Percentiles rank a stretch among this genome's conserved stretches.
Conservation (phyloP, 35 echinoderm and acorn worm genomes). For the Ophioderma brevispina region DNA sequence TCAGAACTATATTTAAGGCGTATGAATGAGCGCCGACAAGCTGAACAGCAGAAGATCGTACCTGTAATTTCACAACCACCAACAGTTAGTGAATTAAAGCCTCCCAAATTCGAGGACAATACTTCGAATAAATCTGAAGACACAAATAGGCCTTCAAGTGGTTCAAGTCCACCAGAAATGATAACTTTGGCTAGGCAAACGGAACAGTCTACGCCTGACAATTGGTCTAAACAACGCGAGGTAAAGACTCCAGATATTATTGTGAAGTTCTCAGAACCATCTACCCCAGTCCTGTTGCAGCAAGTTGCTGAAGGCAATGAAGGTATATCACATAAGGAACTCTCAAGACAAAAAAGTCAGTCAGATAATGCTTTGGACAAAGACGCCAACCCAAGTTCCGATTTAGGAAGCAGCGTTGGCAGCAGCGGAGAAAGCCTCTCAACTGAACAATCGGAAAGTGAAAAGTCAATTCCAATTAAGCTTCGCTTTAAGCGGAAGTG, state of each 20-base stretch:
- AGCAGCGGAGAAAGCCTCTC: not conserved
- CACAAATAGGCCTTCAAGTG: not conserved
- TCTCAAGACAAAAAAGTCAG: not conserved
- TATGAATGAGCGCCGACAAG: slow-evolving; percentile 63
- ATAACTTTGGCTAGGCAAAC: not conserved
- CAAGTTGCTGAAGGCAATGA: not conserved
- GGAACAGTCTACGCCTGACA: slow-evolving; percentile 3
- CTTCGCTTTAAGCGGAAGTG: slow-evolving; percentile 96
- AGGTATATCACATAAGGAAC: not conserved
- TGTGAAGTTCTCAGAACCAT: not conserved
- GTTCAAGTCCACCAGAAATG: not conserved
- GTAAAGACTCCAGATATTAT: not conserved
- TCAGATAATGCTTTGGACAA: not conserved
- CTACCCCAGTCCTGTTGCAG: not conserved
- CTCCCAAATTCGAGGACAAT: not conserved
- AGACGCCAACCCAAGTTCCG: not conserved
- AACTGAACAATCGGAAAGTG: not conserved
- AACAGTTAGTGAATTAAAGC: not conserved
- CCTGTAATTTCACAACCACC: not conserved
- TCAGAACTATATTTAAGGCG: slow-evolving; percentile 89
- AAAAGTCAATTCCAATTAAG: slow-evolving; percentile 80
- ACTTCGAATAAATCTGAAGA: not conserved
- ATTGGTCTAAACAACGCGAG: slow-evolving; percentile 25
- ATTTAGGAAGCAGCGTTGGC: not conserved
- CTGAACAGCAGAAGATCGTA: slow-evolving; percentile 30